phyloP scores from a whole-genome alignment of 2,797 vertebrate species.

The Chaetodon trifasciatus region DNA sequence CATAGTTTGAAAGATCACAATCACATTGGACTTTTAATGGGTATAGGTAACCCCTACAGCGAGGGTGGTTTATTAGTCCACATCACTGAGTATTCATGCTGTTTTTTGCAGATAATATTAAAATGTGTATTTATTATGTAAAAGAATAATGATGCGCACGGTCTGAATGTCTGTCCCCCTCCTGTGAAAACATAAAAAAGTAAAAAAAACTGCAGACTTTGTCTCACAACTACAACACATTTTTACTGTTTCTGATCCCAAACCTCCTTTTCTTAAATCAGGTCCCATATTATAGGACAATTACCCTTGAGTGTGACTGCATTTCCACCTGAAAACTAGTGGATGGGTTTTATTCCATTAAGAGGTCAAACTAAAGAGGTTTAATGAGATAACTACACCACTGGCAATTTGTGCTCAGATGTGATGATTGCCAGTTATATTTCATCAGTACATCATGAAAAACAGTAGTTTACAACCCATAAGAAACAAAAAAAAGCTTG shows the following conservation, averaged over 20 bases:
- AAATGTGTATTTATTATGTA: slow-evolving; percentile 6
- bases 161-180: not conserved
- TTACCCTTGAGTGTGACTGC: not conserved
- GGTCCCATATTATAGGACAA: not conserved
- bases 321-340: slow-evolving; percentile 1
- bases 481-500: not conserved
- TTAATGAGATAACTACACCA: slow-evolving; percentile 4
- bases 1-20: not conserved
- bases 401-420: not conserved
- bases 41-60: not conserved
- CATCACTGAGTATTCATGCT: not conserved
- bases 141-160: slow-evolving; percentile 11
- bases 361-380: slow-evolving; percentile 4
- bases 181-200: not conserved
- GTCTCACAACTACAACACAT: not conserved
- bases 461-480: not conserved
- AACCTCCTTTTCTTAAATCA: not conserved
- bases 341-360: not conserved
- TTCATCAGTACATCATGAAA: not conserved
- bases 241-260: not conserved
- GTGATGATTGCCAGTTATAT: not conserved
- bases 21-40: not conserved
- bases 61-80: slow-evolving; percentile 1
- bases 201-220: slow-evolving; percentile 12
- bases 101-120: slow-evolving; percentile 5